phyloP scores from a whole-genome alignment of 2,888 invertebrate species.

The Oeneis ivallda region DNA sequence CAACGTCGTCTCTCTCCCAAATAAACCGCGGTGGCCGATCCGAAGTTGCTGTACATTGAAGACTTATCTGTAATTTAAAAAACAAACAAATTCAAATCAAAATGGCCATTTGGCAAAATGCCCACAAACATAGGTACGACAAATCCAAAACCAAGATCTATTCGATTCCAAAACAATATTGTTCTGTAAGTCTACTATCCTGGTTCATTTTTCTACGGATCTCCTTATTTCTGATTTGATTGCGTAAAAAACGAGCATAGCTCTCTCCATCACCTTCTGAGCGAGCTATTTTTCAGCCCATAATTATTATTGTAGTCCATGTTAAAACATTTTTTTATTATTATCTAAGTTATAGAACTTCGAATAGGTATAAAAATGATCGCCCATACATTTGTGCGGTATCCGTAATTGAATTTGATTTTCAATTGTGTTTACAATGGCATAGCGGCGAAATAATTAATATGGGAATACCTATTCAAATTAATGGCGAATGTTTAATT shows the following conservation, averaged over 20 bases:
- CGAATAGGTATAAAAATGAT: no score
- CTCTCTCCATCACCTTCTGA: no score
- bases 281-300: no score
- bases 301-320: no score
- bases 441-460: constrained; percentile 13
- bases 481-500: neutral
- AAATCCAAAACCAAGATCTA: neutral
- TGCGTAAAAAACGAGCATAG: no score
- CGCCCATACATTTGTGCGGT: constrained; percentile 12
- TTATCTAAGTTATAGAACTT: no score
- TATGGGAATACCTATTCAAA: neutral
- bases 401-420: constrained; percentile 23
- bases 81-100: neutral
- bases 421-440: constrained; percentile 13
- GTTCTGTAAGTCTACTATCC: no score
- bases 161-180: no score
- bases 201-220: no score
- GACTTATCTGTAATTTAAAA: constrained; percentile 57
- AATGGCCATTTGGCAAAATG: neutral
- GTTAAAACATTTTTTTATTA: no score
- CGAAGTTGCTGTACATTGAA: constrained; percentile 68
- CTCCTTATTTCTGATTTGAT: no score
- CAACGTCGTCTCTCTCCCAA: constrained; percentile 73
- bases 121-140: neutral
- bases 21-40: constrained; percentile 69